A percentile compares a stretch with the other conserved stretches of the same genome.
Evolutionary conservation across 2,888 invertebrate genomes (phyloP).

Genomic region (Bursaphelenchus okinawaensis): DNA sequence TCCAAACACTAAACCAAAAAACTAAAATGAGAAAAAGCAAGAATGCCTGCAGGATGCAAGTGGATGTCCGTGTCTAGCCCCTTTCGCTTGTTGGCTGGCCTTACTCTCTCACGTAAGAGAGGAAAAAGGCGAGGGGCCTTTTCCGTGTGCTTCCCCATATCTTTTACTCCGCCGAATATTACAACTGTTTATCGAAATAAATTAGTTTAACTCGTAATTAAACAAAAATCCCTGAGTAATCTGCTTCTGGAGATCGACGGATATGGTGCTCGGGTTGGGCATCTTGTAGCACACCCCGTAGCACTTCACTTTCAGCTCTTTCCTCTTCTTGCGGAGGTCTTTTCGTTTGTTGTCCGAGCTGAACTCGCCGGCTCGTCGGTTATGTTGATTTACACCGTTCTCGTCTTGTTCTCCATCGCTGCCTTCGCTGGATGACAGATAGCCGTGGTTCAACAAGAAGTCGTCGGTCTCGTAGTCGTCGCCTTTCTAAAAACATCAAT

Average conservation of each 20-base stretch:
- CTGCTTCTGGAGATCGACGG: background rate
- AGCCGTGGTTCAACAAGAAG: conserved; percentile 54
- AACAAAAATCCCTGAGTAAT: background rate
- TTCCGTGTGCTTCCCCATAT: background rate
- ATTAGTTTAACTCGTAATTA: background rate
- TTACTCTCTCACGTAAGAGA: background rate
- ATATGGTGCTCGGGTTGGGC: background rate
- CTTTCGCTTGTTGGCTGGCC: background rate
- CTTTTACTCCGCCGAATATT: too few relatives aligned
- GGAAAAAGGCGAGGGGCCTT: conserved; percentile 3
- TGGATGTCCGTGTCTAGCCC: background rate
- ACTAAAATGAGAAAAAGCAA: conserved; percentile 2
- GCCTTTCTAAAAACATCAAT: conserved; percentile 24
- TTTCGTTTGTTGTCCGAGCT: background rate
- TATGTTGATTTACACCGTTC: background rate
- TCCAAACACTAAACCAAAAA: conserved; percentile 6
- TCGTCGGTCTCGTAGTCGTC: conserved; percentile 41
- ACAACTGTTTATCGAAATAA: background rate
- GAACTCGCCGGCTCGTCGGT: conserved; percentile 10
- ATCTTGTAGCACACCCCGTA: conserved; percentile 3
- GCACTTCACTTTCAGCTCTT: background rate
- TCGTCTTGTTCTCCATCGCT: conserved; percentile 14
- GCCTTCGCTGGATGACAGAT: conserved; percentile 54
- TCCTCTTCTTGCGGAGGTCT: background rate
- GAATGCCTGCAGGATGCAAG: conserved; percentile 5